phyloP scores from a whole-genome alignment of 2,113 vertebrate genomes.

The Genyomyrus donnyi region DNA sequence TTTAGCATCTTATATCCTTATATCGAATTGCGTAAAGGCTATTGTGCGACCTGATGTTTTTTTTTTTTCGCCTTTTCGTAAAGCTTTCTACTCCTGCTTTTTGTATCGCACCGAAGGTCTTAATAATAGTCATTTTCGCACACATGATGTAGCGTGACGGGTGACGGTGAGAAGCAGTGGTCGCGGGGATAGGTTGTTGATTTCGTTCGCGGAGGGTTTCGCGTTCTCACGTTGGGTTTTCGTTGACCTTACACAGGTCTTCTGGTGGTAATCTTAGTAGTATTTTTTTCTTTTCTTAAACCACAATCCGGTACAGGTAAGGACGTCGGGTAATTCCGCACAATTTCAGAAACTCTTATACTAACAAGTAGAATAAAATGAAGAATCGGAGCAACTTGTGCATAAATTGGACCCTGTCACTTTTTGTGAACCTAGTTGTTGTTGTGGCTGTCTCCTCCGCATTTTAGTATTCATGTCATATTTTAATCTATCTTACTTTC shows the following conservation, averaged over 20 bases:
- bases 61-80: neutral
- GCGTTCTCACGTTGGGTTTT: neutral
- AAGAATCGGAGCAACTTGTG: neutral
- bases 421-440: neutral
- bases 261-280: neutral
- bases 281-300: neutral
- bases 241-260: neutral
- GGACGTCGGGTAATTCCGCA: neutral
- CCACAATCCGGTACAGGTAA: neutral
- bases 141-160: neutral
- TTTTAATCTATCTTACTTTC: slow-evolving; percentile 32
- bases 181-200: neutral
- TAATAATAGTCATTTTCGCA: slow-evolving; percentile 9
- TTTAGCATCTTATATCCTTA: neutral
- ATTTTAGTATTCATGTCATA: slow-evolving; percentile 14
- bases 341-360: neutral
- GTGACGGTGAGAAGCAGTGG: neutral
- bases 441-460: neutral
- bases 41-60: neutral
- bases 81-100: neutral
- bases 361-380: neutral
- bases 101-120: neutral
- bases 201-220: too few species aligned
- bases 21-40: neutral
- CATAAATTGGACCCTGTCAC: neutral